phyloP scores from a whole-genome alignment of 2,797 vertebrate species.

The Lepilemur septentrionalis region DNA sequence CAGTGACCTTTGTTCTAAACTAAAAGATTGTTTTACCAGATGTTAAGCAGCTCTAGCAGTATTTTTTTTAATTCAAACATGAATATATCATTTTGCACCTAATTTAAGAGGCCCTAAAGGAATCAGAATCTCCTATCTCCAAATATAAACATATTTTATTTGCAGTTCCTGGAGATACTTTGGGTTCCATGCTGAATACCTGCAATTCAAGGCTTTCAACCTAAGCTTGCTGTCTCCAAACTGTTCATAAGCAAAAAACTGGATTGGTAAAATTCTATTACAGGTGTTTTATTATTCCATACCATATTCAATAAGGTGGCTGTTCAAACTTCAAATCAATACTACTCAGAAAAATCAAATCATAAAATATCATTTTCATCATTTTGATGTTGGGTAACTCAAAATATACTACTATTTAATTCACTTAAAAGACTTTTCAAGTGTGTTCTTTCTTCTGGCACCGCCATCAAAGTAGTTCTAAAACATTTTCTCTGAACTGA shows the following conservation, averaged over 20 bases:
- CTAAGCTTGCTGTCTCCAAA: neutral
- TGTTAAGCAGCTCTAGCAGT: neutral
- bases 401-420: constrained; percentile 27
- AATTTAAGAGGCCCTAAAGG: constrained; percentile 35
- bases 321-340: constrained; percentile 43
- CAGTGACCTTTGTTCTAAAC: neutral
- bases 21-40: constrained; percentile 21
- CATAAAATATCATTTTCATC: neutral
- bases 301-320: neutral
- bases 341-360: constrained; percentile 45
- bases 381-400: constrained; percentile 21
- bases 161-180: neutral
- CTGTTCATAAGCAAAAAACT: constrained; percentile 11
- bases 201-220: neutral
- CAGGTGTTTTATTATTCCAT: neutral
- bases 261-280: neutral
- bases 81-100: constrained; percentile 18
- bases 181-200: neutral
- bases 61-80: constrained; percentile 10
- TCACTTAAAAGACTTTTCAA: constrained; percentile 11
- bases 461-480: neutral
- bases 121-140: constrained; percentile 17
- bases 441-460: neutral
- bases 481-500: neutral
- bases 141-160: constrained; percentile 22